Evolutionary conservation across 2,888 invertebrate species (phyloP), one percentile per base, ranked within the genome.

Genomic region (Catonia carolina): DNA sequence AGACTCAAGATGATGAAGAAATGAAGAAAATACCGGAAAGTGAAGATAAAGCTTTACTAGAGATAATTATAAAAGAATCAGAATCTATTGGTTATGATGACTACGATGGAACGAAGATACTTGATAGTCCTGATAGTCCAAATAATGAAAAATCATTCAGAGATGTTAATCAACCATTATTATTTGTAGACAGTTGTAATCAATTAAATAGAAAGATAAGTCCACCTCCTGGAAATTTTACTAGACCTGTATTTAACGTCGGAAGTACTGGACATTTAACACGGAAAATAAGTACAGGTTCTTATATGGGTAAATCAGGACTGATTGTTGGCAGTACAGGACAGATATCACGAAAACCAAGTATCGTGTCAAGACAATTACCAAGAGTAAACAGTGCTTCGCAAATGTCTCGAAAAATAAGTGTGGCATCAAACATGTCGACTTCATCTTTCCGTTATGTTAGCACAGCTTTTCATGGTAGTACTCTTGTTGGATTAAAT

Each of bases 381-480:
- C 55, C 55, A 1, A 42, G 45, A 60, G 65, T 55, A 56, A 66
- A 20, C 22, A 61, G 62, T 35, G 60, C 62, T 27, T 54, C 60
- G 10, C 60, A 66, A 60, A 62, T 64, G 69, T 7, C 64, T 64
- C 17, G 67, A 63, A 61, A 67, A 65, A 54, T 67, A 61, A 63
- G 70, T 64, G 53, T 84, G 84, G 1, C 81, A 78, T 67, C 78
- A 82, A 1, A 87, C 84, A 62, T 88, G 0, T 89, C 88, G 0
- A 84, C 84, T 0, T 88, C 89, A 35, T 89, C 89, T 48, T 89
- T 91, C 64, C 85, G 89, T 61, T 91, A 90, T 67, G 81, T 90
- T 69, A 86, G 86, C 47, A 90, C 90, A 0, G 87, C 89, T 0
- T 90, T 88, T 68, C 90, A 90, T 65, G 90, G 90, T 0, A 89